phyloP scores from a whole-genome alignment of 2,888 invertebrate genomes.

The Nymphalis polychloros region DNA sequence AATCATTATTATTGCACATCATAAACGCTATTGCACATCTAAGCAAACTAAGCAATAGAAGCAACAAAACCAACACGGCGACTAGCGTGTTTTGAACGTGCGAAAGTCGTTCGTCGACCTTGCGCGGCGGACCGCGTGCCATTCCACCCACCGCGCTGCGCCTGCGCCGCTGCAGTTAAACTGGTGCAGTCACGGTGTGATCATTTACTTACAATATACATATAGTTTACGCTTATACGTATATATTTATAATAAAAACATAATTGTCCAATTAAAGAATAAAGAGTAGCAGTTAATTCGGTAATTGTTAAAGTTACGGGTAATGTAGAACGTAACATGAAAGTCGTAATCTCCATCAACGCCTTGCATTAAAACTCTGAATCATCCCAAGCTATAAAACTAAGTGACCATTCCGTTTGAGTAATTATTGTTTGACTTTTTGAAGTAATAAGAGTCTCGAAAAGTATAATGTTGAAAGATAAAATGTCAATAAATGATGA shows the following conservation, averaged over 20 bases:
- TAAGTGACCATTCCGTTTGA: constrained; percentile 3
- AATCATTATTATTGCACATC: constrained; percentile 5
- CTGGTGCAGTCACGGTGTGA: constrained; percentile 41
- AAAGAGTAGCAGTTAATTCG: constrained; percentile 7
- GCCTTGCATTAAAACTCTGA: not conserved
- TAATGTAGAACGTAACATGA: constrained; percentile 4
- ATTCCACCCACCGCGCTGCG: constrained; percentile 71
- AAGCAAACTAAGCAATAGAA: constrained; percentile 29
- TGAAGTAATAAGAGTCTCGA: constrained; percentile 3
- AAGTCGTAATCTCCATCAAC: constrained; percentile 17
- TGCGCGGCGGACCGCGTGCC: constrained; percentile 67
- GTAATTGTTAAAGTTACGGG: constrained; percentile 9
- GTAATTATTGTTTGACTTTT: constrained; percentile 8
- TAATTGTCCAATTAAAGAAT: not conserved
- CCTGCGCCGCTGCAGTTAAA: constrained; percentile 48
- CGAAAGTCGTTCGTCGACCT: constrained; percentile 81
- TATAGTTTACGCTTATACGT: too few relatives aligned
- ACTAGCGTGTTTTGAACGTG: constrained; percentile 55
- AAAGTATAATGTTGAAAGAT: constrained; percentile 28
- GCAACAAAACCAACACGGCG: constrained; percentile 27
- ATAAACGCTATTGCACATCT: constrained; percentile 17
- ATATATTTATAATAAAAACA: not conserved
- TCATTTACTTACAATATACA: constrained; percentile 1
- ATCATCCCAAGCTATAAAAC: constrained; percentile 7
- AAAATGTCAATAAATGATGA: constrained; percentile 39